phyloP scores from a whole-genome alignment of 92 coral and sea anemone species.

The Paramuricea clavata region DNA sequence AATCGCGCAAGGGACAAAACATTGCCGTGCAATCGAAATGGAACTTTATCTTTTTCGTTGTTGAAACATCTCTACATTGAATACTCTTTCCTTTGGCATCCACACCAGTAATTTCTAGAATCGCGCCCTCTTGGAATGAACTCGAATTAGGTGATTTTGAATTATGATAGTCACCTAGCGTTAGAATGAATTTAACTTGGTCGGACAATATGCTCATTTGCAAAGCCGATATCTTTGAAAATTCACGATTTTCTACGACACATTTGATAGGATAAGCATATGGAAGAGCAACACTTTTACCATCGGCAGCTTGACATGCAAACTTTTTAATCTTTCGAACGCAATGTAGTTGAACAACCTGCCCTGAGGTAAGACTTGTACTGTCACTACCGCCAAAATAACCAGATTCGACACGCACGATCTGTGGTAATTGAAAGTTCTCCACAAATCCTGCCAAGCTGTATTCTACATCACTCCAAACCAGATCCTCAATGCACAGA shows the following conservation, averaged over 20 bases:
- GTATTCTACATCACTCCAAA: constrained; percentile 86
- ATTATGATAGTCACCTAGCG: background rate
- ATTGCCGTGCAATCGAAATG: background rate
- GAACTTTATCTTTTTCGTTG: background rate
- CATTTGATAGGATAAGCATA: background rate
- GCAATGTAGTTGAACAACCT: constrained; percentile 75
- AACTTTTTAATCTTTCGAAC: background rate
- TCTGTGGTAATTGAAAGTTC: constrained; percentile 84
- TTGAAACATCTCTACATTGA: background rate
- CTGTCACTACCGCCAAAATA: constrained; percentile 87
- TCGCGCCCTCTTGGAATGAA: background rate
- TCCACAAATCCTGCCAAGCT: constrained; percentile 80
- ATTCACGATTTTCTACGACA: background rate
- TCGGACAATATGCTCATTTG: background rate
- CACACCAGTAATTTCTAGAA: background rate
- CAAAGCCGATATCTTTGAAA: background rate
- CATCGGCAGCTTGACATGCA: background rate
- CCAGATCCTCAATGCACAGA: constrained; percentile 56
- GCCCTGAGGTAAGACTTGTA: constrained; percentile 88
- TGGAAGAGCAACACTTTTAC: background rate
- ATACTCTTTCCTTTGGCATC: background rate
- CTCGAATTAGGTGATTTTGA: background rate
- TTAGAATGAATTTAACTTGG: background rate
- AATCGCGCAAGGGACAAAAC: constrained; percentile 4
- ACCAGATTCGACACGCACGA: constrained; percentile 88